phyloP scores from a whole-genome alignment of 2,888 invertebrate species.

The Exocentrus adspersus region DNA sequence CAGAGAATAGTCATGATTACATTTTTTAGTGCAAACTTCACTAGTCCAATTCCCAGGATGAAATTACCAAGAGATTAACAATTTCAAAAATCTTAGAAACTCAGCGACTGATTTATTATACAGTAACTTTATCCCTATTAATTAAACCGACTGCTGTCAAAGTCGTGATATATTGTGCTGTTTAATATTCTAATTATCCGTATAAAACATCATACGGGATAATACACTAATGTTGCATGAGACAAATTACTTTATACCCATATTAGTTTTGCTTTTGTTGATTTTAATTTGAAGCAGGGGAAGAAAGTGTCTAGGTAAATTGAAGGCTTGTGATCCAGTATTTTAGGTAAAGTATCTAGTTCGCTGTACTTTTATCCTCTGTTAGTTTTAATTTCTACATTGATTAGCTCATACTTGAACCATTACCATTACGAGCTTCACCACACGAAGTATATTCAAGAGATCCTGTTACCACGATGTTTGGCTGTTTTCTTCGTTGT shows the following conservation, averaged over 20 bases:
- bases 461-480: slow-evolving; percentile 2
- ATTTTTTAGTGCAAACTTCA: too few species aligned
- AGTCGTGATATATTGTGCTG: slow-evolving; percentile 44
- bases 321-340: too few species aligned
- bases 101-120: slow-evolving; percentile 42
- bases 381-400: too few species aligned
- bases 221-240: slow-evolving; percentile 35
- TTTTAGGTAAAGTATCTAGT: too few species aligned
- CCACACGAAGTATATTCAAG: background rate
- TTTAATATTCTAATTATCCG: slow-evolving; percentile 36
- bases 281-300: too few species aligned
- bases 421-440: background rate
- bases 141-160: slow-evolving; percentile 44
- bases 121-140: slow-evolving; percentile 46
- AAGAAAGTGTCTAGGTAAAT: too few species aligned
- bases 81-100: slow-evolving; percentile 42
- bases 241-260: slow-evolving; percentile 11
- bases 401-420: background rate
- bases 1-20: too few species aligned
- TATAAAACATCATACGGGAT: slow-evolving; percentile 36
- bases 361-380: background rate
- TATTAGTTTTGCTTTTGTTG: too few species aligned
- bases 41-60: slow-evolving; percentile 33
- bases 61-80: slow-evolving; percentile 37
- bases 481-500: slow-evolving; percentile 16